Percentiles rank a stretch among this genome's conserved stretches.
phyloP scores from a whole-genome alignment of 2,113 vertebrate species.

The Scophthalmus maximus region DNA sequence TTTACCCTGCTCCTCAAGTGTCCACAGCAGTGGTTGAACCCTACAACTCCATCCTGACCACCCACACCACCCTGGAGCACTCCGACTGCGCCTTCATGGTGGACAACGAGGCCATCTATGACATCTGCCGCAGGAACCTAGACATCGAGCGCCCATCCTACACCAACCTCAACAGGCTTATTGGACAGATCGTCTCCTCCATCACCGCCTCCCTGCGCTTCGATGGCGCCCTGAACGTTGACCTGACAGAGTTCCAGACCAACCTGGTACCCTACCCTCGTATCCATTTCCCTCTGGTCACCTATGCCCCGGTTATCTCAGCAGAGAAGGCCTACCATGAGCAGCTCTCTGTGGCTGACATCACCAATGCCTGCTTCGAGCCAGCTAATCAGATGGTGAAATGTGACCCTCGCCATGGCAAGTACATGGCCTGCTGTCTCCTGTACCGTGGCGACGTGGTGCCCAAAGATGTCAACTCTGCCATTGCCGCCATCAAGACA shows the following conservation, averaged over 20 bases:
- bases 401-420: conserved; percentile 86
- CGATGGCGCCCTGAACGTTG: too few species aligned
- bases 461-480: conserved; percentile 88
- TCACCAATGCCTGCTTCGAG: conserved; percentile 87
- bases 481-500: conserved; percentile 88
- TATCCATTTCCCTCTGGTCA: conserved; percentile 90
- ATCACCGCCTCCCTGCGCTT: too few species aligned
- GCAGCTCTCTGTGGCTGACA: conserved; percentile 85
- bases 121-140: too few species aligned
- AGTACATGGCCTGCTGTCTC: conserved; percentile 91
- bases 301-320: conserved; percentile 87
- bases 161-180: too few species aligned
- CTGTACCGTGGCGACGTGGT: conserved; percentile 84
- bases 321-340: conserved; percentile 90
- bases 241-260: conserved; percentile 83
- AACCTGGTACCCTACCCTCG: conserved; percentile 83
- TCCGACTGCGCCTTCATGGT: too few species aligned
- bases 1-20: too few species aligned
- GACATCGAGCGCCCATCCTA: too few species aligned
- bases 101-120: too few species aligned
- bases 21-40: too few species aligned
- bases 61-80: too few species aligned
- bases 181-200: too few species aligned
- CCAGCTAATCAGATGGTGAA: conserved; percentile 89
- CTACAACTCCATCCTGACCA: too few species aligned